Conservation (phyloP, 2,113 vertebrate species). For the Gallinago media region DNA sequence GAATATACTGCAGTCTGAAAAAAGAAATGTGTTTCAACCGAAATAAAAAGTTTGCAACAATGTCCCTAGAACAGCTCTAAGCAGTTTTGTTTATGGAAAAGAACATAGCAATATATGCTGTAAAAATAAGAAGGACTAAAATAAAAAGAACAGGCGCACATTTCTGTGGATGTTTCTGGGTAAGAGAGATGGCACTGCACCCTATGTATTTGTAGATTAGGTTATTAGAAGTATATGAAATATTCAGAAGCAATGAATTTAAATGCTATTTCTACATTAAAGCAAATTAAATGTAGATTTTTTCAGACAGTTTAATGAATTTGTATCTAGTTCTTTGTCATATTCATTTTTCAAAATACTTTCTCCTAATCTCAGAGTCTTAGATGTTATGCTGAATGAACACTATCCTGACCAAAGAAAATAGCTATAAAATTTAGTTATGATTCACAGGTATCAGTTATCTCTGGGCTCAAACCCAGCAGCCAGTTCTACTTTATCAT, state of each 20-base stretch:
- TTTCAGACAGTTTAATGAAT: neutral
- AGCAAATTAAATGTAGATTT: neutral
- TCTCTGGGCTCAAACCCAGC: neutral
- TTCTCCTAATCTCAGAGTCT: neutral
- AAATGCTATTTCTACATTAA: neutral
- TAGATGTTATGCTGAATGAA: neutral
- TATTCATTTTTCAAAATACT: neutral
- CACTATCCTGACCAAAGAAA: neutral
- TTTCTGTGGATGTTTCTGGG: neutral
- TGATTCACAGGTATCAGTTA: constrained; percentile 4
- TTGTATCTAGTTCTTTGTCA: neutral
- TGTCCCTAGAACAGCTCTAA: neutral
- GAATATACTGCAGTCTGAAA: neutral
- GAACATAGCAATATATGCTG: neutral
- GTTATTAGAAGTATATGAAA: constrained; percentile 25
- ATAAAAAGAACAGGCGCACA: accelerated
- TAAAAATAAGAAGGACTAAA: neutral
- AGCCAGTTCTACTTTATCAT: neutral
- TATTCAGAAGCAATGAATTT: constrained; percentile 49
- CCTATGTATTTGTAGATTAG: neutral
- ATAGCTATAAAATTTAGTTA: neutral
- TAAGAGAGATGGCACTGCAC: neutral
- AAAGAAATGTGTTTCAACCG: neutral
- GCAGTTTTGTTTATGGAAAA: neutral
- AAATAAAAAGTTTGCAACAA: neutral